A percentile compares a stretch with the other conserved stretches of the same genome.
phyloP scores from a whole-genome alignment of 2,888 invertebrate genomes.

The Eristalis tenax region DNA sequence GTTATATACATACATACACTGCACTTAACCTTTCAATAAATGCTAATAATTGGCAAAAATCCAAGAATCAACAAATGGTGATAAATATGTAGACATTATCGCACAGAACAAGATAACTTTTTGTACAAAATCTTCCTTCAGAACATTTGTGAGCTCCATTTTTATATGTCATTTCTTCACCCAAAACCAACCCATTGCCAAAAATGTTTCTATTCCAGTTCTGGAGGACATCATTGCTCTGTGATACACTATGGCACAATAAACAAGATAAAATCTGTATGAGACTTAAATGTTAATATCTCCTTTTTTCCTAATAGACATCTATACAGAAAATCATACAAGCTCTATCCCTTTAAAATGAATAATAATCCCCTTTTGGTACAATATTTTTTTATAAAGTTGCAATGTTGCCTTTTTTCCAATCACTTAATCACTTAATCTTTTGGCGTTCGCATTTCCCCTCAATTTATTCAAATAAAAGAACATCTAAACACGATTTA shows the following conservation, averaged over 20 bases:
- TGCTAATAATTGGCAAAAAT: slow-evolving; percentile 12
- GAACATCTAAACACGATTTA: slow-evolving; percentile 25
- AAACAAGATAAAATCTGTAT: neutral
- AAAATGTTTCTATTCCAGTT: neutral
- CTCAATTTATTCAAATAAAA: slow-evolving; percentile 21
- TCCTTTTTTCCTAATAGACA: neutral
- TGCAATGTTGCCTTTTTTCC: neutral
- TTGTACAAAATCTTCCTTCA: neutral
- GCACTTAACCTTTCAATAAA: neutral
- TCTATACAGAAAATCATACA: too few relatives aligned
- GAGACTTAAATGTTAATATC: neutral
- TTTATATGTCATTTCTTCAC: neutral
- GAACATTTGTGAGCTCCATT: slow-evolving; percentile 5
- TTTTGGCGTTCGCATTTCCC: neutral
- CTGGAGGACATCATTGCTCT: slow-evolving; percentile 6
- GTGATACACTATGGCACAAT: slow-evolving; percentile 3
- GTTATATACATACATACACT: neutral
- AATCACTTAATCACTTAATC: neutral
- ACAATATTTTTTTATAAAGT: neutral
- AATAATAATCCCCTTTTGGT: too few relatives aligned
- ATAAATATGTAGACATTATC: neutral
- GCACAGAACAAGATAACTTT: neutral
- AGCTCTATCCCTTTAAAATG: too few relatives aligned
- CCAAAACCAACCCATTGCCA: slow-evolving; percentile 18
- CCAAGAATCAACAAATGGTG: slow-evolving; percentile 35